Conservation (phyloP, 1,140 invertebrate genomes). For the Megalopta genalis region DNA sequence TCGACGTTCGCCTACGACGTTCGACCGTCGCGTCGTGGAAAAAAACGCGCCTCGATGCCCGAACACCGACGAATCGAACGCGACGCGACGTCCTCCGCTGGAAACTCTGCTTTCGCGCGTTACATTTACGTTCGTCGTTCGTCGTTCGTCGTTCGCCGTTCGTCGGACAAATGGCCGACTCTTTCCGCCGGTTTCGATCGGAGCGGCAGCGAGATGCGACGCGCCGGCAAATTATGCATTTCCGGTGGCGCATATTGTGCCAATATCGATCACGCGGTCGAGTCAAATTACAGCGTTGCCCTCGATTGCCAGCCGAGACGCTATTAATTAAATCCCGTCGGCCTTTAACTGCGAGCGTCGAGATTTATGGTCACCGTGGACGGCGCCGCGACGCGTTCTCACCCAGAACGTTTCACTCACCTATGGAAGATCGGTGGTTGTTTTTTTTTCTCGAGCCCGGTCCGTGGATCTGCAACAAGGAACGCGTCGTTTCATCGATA, state of each 20-base stretch:
- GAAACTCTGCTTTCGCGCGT: background rate
- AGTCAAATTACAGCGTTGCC: slow-evolving; percentile 33
- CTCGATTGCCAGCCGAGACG: slow-evolving; percentile 17
- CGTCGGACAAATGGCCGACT: too few relatives aligned
- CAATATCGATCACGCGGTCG: slow-evolving; percentile 27
- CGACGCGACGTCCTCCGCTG: background rate
- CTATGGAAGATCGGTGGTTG: background rate
- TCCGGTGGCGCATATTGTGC: slow-evolving; percentile 13
- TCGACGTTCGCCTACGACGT: slow-evolving; percentile 1
- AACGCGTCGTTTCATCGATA: background rate
- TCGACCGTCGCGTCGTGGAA: slow-evolving; percentile 5
- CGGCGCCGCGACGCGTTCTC: background rate
- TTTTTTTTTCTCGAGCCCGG: background rate
- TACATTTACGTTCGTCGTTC: background rate
- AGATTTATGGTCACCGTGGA: slow-evolving; percentile 8
- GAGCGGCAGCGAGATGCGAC: slow-evolving; percentile 2
- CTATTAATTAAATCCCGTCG: slow-evolving; percentile 57
- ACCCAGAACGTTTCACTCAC: background rate
- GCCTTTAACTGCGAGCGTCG: slow-evolving; percentile 42
- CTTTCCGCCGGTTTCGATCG: too few relatives aligned
- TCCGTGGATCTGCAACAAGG: background rate
- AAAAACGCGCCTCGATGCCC: background rate
- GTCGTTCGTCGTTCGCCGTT: too few relatives aligned
- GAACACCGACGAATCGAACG: slow-evolving; percentile 8
- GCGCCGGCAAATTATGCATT: slow-evolving; percentile 40